Evolutionary conservation across 2,113 vertebrate genomes (phyloP), one percentile per base, ranked within the genome.

Genomic region (Ophiodon elongatus): DNA sequence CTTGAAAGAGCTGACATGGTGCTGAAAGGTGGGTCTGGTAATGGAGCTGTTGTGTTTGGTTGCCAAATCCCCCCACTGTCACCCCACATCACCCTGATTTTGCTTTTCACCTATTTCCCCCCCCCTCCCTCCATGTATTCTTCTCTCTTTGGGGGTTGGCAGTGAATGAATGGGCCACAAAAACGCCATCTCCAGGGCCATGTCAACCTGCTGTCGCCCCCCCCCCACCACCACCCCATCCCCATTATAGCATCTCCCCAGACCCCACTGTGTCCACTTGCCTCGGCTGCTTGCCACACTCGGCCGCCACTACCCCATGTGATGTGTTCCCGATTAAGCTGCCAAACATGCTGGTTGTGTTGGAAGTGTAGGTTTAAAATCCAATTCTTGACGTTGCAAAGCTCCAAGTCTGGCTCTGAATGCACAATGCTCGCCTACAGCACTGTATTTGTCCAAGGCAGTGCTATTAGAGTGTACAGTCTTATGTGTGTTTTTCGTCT

Each of bases 111-210:
- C 67, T 65, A 39, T 59, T 11, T n/a, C 3, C 31, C 54, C 41
- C 62, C 41, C 23, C 21, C 43, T 45, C 60, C 65, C 29, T 23
- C 52, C 19, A 4, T 54, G 41, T 59, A n/a, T 37, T 50, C 54
- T 23, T 62, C 31, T 77, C 62, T 66, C 21, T 43, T 3, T 8
- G 50, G 52, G 57, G 19, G 21, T 37, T 87, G 80, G 75, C 89
- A 85, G 43, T 31, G 37, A 66, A 73, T 83, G 76, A 90, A 91
- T 79, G 31, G 56, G 21, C 19, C 81, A 68, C 68, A 73, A 75
- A 82, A 75, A 56, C 62, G 75, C 63, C 60, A 50, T 80, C 73
- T 64, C 80, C 37, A 67, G 68, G 57, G 63, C 76, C 80, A 73
- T 50, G 78, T 85, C 72, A 71, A 80, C 37, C 76, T 81, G 79